Percentiles rank a stretch among this genome's conserved stretches.
These are phyloP conservation scores for Arvicola amphibius DNA, from an alignment of 2,797 vertebrate genomes.

Conservation along the genomic window DNA sequence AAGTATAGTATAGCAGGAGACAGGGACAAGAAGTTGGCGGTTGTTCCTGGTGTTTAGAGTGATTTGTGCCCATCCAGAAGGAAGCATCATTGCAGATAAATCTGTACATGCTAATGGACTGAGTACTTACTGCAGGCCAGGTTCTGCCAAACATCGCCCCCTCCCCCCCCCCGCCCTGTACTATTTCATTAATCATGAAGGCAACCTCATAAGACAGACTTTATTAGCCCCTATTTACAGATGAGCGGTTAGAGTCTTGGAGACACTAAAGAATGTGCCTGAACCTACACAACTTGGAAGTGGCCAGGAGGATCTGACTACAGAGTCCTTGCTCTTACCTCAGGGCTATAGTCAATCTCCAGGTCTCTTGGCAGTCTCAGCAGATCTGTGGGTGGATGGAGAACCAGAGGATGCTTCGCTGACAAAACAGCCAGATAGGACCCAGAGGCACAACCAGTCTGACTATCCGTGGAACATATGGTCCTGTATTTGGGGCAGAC, in stretches of 20 bases:
- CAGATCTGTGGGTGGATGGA: neutral
- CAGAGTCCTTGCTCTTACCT: neutral
- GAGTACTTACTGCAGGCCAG: neutral
- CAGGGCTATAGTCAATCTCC: neutral
- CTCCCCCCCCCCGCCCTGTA: neutral
- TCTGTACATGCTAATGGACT: neutral
- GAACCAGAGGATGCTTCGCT: neutral
- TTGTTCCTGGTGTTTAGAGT: neutral
- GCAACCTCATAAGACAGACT: neutral
- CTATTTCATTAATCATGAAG: neutral
- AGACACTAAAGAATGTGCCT: neutral
- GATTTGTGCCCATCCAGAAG: neutral
- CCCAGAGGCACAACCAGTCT: neutral
- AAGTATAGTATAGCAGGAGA: neutral
- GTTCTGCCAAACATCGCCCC: neutral
- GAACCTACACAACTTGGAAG: neutral
- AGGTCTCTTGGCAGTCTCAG: neutral
- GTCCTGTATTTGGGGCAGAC: neutral
- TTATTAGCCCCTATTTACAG: neutral
- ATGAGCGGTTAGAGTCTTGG: neutral
- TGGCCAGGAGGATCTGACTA: fast-evolving
- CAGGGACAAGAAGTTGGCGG: neutral
- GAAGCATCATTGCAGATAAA: neutral
- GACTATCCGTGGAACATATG: neutral
- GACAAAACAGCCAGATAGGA: neutral